Evolutionary conservation across 2,888 invertebrate genomes (phyloP), one percentile per base, ranked within the genome.

Genomic region (Ganaspis brasiliensis): DNA sequence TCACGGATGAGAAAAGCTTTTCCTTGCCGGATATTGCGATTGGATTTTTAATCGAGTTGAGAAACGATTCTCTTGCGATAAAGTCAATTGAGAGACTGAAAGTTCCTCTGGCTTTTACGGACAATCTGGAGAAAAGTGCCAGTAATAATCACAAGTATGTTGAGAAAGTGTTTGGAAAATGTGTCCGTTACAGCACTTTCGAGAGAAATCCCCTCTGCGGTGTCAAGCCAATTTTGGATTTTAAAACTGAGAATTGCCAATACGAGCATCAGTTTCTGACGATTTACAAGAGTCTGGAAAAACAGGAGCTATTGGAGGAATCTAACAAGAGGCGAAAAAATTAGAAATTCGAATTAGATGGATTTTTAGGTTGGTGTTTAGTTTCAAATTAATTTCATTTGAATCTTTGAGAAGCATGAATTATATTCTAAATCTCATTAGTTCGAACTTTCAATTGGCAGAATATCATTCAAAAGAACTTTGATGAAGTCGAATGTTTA

Each of bases 151-250:
- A 67, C 14, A 67, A 67, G 45, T 1, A n/a, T 24, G 10, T 67
- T 0, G 45, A 4, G 24, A 67, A 26, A n/a, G 0, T 67, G 12
- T 67, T 67, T 3, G 45, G 45, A 10, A 45, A 67, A 67, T n/a
- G 4, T 12, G n/a, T 40, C 6, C 1, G 24, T n/a, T 45, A 45
- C 9, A 3, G 21, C n/a, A 14, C 6, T 45, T 45, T 21, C 40
- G 67, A 67, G 26, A 40, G 45, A n/a, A 67, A 67, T 45, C n/a
- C 24, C 8, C 45, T 67, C 24, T 45, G 40, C 2, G 67, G 67
- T n/a, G 12, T 40, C 1, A 67, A 24, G 24, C 67, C 67, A n/a
- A 45, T n/a, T 24, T 24, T 67, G 26, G n/a, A 67, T 67, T 67
- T 45, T 26, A 45, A 67, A 40, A 67, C 45, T 10, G 40, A 67